Evolutionary conservation across 2,113 vertebrate genomes (phyloP), one percentile per base, ranked within the genome.

Genomic region (Eubucco bourcierii): DNA sequence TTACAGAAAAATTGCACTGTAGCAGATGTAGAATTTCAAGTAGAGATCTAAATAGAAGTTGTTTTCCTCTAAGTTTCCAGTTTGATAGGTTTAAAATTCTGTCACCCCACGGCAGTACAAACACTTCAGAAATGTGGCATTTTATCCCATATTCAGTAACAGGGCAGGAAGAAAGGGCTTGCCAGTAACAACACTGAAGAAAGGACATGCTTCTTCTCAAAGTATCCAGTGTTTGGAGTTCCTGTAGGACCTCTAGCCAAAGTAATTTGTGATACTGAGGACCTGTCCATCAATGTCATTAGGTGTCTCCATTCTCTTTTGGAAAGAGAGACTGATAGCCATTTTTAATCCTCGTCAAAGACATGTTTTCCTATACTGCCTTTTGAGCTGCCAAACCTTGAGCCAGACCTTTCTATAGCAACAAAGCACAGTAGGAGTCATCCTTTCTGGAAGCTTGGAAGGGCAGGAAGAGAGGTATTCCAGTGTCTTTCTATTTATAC

Each of bases 401-500:
- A 96, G 93, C 82, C 63, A 95, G 85, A 91, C 72, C 90, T 96
- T 95, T 89, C 91, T 88, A 93, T 59, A 96, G 93, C 84, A 92
- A 96, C 87, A 87, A 92, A 95, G 85, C 67, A 89, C 80, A 60
- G 94, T 94, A 63, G 77, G 20, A 95, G 89, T 96, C 95, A 95
- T 95, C 76, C 91, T 80, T 96, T 94, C 96, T 97, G 94, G 94
- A 97, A 94, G 79, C 90, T 80, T 94, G 80, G 95, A 94, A 97
- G 73, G 73, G 55, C 89, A 93, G 90, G 94, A 94, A 95, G 95
- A 93, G 78, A 95, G 91, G 82, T 94, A 93, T 95, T 96, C 93
- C 97, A 94, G 92, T 94, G 88, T 96, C 88, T 96, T 95, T 97
- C 95, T 98, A 96, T 97, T 98, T 97, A 97, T 97, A 97, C 95